Base-by-base conservation (phyloP, 2,888 invertebrate genomes). In the Neria commutata region DNA sequence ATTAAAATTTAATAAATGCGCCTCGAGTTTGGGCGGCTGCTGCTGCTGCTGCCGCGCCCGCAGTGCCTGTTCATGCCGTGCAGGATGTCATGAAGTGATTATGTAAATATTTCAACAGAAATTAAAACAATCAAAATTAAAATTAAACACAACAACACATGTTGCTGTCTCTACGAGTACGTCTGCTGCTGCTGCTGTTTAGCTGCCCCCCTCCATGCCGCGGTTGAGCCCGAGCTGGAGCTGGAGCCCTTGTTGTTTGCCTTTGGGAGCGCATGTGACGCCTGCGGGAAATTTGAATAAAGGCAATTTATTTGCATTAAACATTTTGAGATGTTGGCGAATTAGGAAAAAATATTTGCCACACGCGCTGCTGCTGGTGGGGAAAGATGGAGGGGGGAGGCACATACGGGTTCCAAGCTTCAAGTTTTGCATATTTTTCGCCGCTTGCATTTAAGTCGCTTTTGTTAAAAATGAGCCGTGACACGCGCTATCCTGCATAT, bases 71-170 rank as follows among this genome's bases (percentile, higher is more conserved):
- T 54, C 53, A 58, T 61, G 65, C 52, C 55, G n/a, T 37, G 6
- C 61, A 62, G 70, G 70, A 70, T 71, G 76, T 75, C 74, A 75
- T 75, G 74, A 73, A 76, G 73, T 75, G 77, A 75, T 75, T 75
- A 77, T 76, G 74, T 75, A 76, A 75, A 77, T 75, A 74, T 76
- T 75, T 76, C 76, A 75, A 71, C 74, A 74, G 69, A 75, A 75
- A 75, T 75, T 75, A 75, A 75, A 75, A n/a, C n/a, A n/a, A 76
- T 75, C 76, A 75, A 76, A 75, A 75, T 75, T 75, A 75, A 75
- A 75, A 72, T 74, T 72, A 72, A 72, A 71, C 73, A 73, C 74
- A 72, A 70, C 69, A 69, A 61, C 68, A 69, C 67, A 69, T 68
- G 69, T 69, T 67, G 11, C 23, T 51, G 70, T 63, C 62, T 64